Evolutionary conservation across 2,888 invertebrate genomes (phyloP).

Genomic region (Sussaba pulchella): DNA sequence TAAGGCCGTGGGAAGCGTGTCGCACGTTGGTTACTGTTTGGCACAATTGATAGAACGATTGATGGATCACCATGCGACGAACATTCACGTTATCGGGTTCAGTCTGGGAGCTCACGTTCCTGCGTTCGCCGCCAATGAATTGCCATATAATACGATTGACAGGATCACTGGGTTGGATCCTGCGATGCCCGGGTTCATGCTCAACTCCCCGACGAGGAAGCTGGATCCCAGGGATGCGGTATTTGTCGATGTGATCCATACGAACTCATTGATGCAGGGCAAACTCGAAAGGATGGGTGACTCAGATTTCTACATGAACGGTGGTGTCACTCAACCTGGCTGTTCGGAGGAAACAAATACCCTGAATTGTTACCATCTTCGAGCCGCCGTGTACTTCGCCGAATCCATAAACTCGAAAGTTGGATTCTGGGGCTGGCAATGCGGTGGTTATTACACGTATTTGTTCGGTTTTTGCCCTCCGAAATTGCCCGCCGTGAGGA

Average conservation of each 20-base stretch:
- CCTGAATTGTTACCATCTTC: slow-evolving; percentile 88
- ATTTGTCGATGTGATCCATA: slow-evolving; percentile 90
- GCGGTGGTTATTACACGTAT: slow-evolving; percentile 86
- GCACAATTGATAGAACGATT: slow-evolving; percentile 86
- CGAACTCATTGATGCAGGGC: slow-evolving; percentile 89
- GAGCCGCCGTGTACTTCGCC: slow-evolving; percentile 88
- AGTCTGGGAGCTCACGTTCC: slow-evolving; percentile 88
- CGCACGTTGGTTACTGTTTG: slow-evolving; percentile 87
- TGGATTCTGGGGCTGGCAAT: slow-evolving; percentile 89
- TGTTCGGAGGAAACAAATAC: slow-evolving; percentile 85
- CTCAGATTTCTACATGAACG: slow-evolving; percentile 90
- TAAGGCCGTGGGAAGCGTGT: slow-evolving; percentile 87
- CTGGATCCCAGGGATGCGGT: slow-evolving; percentile 88
- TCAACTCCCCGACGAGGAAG: slow-evolving; percentile 85
- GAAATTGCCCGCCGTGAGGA: slow-evolving; percentile 79
- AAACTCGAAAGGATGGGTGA: slow-evolving; percentile 88
- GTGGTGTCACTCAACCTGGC: slow-evolving; percentile 89
- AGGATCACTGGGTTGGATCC: slow-evolving; percentile 90
- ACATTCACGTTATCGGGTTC: slow-evolving; percentile 89
- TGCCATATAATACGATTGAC: slow-evolving; percentile 86
- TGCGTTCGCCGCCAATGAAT: slow-evolving; percentile 86
- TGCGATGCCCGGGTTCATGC: slow-evolving; percentile 89
- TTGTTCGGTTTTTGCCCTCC: slow-evolving; percentile 87
- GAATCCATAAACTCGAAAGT: slow-evolving; percentile 87
- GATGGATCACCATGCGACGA: slow-evolving; percentile 84